These are phyloP conservation scores for Macropodus opercularis DNA, from an alignment of 2,797 vertebrate genomes.

Conservation along the genomic window DNA sequence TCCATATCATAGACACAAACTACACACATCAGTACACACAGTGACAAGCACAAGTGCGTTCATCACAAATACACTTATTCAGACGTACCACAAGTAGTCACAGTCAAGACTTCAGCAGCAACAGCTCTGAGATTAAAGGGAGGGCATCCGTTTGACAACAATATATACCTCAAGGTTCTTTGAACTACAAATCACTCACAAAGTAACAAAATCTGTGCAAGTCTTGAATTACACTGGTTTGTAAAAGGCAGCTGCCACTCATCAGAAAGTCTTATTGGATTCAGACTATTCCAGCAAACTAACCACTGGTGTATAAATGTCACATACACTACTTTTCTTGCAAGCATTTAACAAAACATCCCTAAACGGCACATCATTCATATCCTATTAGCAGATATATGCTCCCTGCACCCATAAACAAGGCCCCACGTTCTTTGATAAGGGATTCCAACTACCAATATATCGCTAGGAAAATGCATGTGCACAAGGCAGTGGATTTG, in stretches of 20 bases:
- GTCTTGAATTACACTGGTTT: conserved; percentile 41
- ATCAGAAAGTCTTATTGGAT: conserved; percentile 30
- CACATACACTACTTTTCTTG: conserved; percentile 10
- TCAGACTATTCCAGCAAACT: conserved; percentile 10
- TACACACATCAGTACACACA: conserved; percentile 36
- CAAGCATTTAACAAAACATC: conserved; percentile 33
- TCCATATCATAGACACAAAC: conserved; percentile 44
- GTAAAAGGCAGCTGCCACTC: conserved; percentile 54
- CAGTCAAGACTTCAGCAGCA: conserved; percentile 50
- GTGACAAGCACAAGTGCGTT: conserved; percentile 22
- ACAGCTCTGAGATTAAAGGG: conserved; percentile 63
- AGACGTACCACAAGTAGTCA: conserved; percentile 31
- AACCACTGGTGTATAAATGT: conserved; percentile 2
- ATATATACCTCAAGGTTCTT: conserved; percentile 5
- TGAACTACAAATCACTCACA: conserved; percentile 31
- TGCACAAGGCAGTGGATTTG: conserved; percentile 28
- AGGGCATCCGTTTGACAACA: conserved; percentile 47
- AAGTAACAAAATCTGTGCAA: conserved; percentile 45
- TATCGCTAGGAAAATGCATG: conserved; percentile 15
- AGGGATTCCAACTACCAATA: conserved; percentile 6
- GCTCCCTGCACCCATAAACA: conserved; percentile 30
- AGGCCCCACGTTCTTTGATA: conserved; percentile 19
- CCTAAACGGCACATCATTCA: conserved; percentile 27
- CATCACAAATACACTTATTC: conserved; percentile 29
- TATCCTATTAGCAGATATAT: conserved; percentile 11